These are phyloP conservation scores for Lepus oiostolus DNA, from an alignment of 2,797 vertebrate species.

Conservation along the genomic window DNA sequence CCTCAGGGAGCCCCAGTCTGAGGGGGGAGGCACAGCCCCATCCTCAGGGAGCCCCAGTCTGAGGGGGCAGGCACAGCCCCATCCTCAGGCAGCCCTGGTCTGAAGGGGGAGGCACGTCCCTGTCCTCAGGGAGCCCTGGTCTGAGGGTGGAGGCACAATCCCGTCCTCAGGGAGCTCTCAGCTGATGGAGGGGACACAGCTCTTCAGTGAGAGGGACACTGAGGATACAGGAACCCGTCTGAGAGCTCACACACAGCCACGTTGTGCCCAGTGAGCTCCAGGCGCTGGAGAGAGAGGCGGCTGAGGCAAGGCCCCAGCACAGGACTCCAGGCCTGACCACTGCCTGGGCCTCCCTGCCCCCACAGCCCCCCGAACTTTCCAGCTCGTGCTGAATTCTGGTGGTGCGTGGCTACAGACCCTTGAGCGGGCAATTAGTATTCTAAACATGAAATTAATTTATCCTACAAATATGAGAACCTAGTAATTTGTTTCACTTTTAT, in stretches of 20 bases:
- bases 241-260: background rate
- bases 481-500: conserved; percentile 91
- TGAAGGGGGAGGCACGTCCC: background rate
- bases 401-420: conserved; percentile 70
- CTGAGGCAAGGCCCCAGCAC: no score
- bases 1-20: no score
- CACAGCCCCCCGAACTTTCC: background rate
- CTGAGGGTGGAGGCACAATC: no score
- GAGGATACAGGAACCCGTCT: background rate
- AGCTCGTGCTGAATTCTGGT: background rate
- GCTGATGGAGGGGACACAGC: background rate
- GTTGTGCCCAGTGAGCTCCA: fast-evolving
- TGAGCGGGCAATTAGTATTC: conserved; percentile 89
- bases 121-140: background rate
- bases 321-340: background rate
- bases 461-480: conserved; percentile 86
- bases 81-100: background rate
- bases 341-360: background rate
- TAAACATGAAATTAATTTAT: conserved; percentile 91
- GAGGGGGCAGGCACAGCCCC: background rate
- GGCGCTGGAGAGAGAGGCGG: background rate
- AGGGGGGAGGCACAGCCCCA: no score
- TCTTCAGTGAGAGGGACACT: background rate
- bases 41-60: no score
- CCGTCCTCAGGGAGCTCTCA: background rate